A percentile compares a stretch with the other conserved stretches of the same genome.
These are phyloP conservation scores for Siniperca chuatsi DNA, from an alignment of 2,113 vertebrate species.

Conservation along the genomic window DNA sequence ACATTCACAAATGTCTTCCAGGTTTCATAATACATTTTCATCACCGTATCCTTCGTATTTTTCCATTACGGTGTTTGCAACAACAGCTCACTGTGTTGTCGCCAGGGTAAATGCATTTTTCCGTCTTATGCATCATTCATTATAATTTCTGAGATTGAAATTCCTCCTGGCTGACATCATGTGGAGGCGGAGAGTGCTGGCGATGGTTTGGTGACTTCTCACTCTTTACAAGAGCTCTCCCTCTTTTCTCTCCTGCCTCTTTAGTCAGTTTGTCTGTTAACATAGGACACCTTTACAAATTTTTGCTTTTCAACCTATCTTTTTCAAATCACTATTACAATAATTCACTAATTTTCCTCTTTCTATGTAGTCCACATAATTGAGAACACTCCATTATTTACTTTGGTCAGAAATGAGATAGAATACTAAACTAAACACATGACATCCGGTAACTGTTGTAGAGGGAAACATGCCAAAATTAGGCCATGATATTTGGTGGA, in stretches of 20 bases:
- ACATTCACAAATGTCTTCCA: constrained; percentile 64
- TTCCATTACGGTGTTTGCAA: constrained; percentile 78
- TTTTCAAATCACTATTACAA: not conserved
- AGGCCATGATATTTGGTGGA: constrained; percentile 23
- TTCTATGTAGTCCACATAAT: not conserved
- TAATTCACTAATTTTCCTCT: not conserved
- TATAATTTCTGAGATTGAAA: constrained; percentile 81
- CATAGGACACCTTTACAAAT: constrained; percentile 10
- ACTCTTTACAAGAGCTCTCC: not conserved
- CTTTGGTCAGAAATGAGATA: constrained; percentile 19
- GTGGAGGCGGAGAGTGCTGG: constrained; percentile 54
- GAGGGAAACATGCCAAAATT: not conserved
- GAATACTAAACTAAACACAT: constrained; percentile 20
- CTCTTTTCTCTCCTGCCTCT: not conserved
- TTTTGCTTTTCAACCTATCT: not conserved
- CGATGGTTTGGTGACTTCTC: constrained; percentile 38
- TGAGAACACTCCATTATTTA: constrained; percentile 21
- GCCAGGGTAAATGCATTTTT: constrained; percentile 80
- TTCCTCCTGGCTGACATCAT: constrained; percentile 78
- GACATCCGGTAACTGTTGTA: constrained; percentile 8
- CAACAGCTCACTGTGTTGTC: constrained; percentile 80
- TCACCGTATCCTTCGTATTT: constrained; percentile 75
- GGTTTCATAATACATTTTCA: constrained; percentile 75
- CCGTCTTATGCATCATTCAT: constrained; percentile 82
- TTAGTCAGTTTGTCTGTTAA: constrained; percentile 10